A percentile compares a stretch with the other conserved stretches of the same genome.
Conservation (phyloP, 35 echinoderm and acorn worm genomes). For the Stichopus chloronotus region DNA sequence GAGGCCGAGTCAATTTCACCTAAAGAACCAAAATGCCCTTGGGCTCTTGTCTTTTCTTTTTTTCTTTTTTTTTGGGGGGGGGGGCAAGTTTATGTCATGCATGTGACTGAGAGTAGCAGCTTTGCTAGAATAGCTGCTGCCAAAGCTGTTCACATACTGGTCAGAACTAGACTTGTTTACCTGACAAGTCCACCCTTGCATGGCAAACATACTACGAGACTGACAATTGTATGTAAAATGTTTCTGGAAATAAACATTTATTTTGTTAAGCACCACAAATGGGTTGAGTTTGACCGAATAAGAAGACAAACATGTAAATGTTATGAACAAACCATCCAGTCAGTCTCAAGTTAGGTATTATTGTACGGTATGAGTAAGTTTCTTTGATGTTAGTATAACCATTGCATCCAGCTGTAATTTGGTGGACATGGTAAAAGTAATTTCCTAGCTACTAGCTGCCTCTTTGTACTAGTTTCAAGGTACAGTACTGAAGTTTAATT, state of each 20-base stretch:
- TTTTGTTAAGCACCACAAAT: neutral
- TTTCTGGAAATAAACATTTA: neutral
- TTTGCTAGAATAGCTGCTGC: neutral
- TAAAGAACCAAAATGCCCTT: too few species aligned
- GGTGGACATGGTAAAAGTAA: neutral
- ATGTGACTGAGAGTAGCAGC: neutral
- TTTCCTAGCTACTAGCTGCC: neutral
- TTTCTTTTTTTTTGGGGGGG: too few species aligned
- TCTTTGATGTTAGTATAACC: too few species aligned
- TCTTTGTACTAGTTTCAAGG: too few species aligned
- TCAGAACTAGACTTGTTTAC: neutral
- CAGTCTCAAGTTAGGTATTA: too few species aligned
- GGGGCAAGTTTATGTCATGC: neutral
- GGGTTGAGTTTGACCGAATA: neutral
- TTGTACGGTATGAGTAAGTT: too few species aligned
- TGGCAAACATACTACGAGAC: neutral
- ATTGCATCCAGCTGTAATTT: neutral
- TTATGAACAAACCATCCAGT: too few species aligned
- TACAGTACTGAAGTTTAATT: too few species aligned
- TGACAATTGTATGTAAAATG: neutral
- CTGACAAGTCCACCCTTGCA: neutral
- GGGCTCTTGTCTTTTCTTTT: too few species aligned
- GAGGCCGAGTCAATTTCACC: too few species aligned
- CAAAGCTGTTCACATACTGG: neutral
- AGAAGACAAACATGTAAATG: too few species aligned